These are phyloP conservation scores for Phrynocephalus forsythii DNA, from an alignment of 2,797 vertebrate genomes.

Conservation along the genomic window DNA sequence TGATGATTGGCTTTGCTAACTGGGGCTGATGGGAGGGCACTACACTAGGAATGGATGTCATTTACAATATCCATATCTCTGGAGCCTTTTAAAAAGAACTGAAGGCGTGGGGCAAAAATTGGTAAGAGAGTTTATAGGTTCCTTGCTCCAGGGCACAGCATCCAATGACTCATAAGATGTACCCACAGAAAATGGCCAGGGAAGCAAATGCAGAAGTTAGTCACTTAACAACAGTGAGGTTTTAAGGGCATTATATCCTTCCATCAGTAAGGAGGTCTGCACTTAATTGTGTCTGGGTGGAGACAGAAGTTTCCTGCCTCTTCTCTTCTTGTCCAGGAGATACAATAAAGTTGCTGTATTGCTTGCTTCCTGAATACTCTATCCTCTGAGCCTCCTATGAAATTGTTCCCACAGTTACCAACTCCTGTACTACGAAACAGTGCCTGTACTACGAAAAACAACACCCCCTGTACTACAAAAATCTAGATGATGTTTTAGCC, in stretches of 20 bases:
- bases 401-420: no score
- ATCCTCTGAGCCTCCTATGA: no score
- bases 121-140: neutral
- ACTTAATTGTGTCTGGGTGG: neutral
- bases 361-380: neutral
- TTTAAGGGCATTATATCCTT: neutral
- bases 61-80: neutral
- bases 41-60: neutral
- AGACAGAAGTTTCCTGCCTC: neutral
- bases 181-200: neutral
- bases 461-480: no score
- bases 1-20: neutral
- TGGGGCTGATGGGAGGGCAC: neutral
- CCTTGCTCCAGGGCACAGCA: no score
- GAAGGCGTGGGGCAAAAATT: neutral
- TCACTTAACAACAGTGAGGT: neutral
- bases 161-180: neutral
- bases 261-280: neutral
- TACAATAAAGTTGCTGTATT: neutral
- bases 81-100: neutral
- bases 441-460: no score
- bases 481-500: no score
- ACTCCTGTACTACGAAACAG: no score
- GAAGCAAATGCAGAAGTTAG: neutral
- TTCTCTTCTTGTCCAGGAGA: neutral